Evolutionary conservation across 2,888 invertebrate species (phyloP), one percentile per base, ranked within the genome.

Genomic region (Eulithis prunata): DNA sequence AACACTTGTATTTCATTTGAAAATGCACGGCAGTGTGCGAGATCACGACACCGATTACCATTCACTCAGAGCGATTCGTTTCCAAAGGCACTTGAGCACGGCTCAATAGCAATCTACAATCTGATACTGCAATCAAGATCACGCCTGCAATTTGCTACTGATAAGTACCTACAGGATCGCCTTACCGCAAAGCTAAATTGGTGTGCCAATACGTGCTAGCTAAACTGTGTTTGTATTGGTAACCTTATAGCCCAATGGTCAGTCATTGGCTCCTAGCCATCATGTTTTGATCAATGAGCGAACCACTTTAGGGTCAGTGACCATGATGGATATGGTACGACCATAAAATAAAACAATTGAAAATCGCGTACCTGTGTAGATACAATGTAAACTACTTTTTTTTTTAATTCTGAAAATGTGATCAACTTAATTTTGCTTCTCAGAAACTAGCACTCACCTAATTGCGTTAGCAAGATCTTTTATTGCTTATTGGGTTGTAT

Each of bases 171-270:
- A 61, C 63, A 62, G 71, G 57, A 64, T 68, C 53, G 55, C 69
- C 64, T 71, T 66, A 66, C 63, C 71, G 57, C 71, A 71, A 72
- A 68, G 71, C 72, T 66, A 61, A 66, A 71, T 65, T 68, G 63
- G 64, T 49, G 32, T 38, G 45, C 51, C 45, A 46, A 28, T 60
- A 54, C 11, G 4, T 4, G 7, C 51, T 4, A 14, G 21, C 21
- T 12, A 21, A 6, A 14, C 10, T n/a, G 36, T 53, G 13, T 13
- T 11, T 36, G 36, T 53, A 38, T 53, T 32, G 12, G 12, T 52
- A 52, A 4, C 32, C 8, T 5, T n/a, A n/a, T 28, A 11, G 14
- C 5, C 11, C 7, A 2, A 21, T 3, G n/a, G n/a, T n/a, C n/a
- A 12, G 45, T n/a, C 45, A 45, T 45, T 45, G n/a, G 4, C n/a